phyloP scores from a whole-genome alignment of 2,888 invertebrate genomes.

The Chymomyza amoena region DNA sequence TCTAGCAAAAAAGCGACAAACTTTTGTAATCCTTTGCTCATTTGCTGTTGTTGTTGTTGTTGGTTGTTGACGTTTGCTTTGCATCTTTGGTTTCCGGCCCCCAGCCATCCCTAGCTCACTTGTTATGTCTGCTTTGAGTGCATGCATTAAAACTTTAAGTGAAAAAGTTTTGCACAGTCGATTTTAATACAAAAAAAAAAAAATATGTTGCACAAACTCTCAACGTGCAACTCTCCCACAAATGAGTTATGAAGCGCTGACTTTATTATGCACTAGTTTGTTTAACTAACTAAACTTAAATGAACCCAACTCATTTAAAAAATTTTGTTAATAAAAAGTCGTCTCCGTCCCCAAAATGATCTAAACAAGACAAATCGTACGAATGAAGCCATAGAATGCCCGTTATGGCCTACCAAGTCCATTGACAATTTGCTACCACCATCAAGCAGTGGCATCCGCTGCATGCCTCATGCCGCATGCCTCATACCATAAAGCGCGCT shows the following conservation, averaged over 20 bases:
- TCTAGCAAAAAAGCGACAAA: conserved; percentile 44
- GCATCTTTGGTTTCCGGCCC: not conserved
- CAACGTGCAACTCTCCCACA: not conserved
- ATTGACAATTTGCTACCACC: conserved; percentile 29
- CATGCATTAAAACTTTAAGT: conserved; percentile 55
- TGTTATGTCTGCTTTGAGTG: conserved; percentile 19
- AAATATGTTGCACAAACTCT: conserved; percentile 26
- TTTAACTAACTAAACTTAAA: not conserved
- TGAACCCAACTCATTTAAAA: not conserved
- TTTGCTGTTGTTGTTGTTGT: conserved; percentile 37
- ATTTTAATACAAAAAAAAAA: conserved; percentile 32
- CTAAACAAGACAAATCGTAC: conserved; percentile 14
- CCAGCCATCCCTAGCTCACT: not conserved
- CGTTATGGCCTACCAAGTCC: conserved; percentile 27
- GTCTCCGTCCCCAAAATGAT: not conserved
- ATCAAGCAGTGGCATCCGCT: conserved; percentile 10
- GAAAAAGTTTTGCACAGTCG: conserved; percentile 52
- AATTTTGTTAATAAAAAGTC: not conserved
- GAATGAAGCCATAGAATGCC: conserved; percentile 57
- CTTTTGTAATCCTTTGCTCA: conserved; percentile 64
- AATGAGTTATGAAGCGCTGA: not conserved
- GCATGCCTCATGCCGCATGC: not conserved
- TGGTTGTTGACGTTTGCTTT: not conserved
- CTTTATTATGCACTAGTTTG: not conserved
- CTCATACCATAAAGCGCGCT: conserved; percentile 24